phyloP scores from a whole-genome alignment of 64 coral and sea anemone species.

The Porites lutea region DNA sequence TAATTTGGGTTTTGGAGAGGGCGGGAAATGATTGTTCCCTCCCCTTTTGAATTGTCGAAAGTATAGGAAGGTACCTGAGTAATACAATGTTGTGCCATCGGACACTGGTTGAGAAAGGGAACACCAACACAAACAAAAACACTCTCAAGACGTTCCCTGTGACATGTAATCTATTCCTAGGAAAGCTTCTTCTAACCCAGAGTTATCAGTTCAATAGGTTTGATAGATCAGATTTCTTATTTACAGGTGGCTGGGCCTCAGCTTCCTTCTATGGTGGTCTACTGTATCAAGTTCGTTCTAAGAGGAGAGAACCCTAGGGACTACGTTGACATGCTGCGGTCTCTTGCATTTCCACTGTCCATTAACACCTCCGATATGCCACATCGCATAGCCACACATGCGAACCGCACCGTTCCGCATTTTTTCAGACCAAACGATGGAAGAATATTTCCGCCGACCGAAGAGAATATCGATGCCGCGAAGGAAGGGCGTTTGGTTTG shows the following conservation, averaged over 20 bases:
- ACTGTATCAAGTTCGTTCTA: slow-evolving; percentile 39
- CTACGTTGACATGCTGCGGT: slow-evolving; percentile 13
- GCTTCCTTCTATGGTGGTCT: slow-evolving; percentile 18
- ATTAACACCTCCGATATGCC: slow-evolving; percentile 45
- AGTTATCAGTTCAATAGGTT: no score
- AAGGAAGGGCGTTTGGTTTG: background rate
- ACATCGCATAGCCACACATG: slow-evolving; percentile 15
- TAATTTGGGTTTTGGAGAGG: no score
- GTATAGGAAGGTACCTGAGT: no score
- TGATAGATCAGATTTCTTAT: no score
- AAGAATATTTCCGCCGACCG: background rate
- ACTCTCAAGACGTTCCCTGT: no score
- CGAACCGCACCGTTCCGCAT: background rate
- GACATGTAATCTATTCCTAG: no score
- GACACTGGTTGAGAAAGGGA: no score
- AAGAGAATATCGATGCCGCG: slow-evolving; percentile 25
- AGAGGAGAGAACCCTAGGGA: slow-evolving; percentile 23
- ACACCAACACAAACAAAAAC: no score
- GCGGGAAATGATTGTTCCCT: no score
- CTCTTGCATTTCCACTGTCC: background rate
- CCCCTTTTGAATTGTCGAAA: no score
- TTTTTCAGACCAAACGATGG: slow-evolving; percentile 32
- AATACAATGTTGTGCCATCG: no score
- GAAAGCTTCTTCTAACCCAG: no score
- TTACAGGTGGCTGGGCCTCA: slow-evolving; percentile 69